A percentile compares a stretch with the other conserved stretches of the same genome.
Evolutionary conservation across 2,888 invertebrate species (phyloP).

Genomic region (Theretra japonica): DNA sequence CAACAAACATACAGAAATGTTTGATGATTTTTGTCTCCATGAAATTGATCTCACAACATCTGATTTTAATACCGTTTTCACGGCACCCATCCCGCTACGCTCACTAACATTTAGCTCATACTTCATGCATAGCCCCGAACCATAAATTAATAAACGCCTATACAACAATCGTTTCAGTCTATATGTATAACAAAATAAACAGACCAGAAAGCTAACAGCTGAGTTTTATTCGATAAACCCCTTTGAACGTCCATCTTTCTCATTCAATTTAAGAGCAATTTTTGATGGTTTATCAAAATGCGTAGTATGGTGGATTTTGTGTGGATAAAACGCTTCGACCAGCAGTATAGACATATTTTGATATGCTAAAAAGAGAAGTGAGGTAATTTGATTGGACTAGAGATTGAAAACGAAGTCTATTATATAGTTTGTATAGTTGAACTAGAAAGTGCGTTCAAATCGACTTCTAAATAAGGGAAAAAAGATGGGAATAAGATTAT

Average conservation of each 20-base stretch:
- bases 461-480: too few relatives aligned
- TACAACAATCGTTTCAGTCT: neutral
- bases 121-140: too few relatives aligned
- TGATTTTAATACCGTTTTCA: too few relatives aligned
- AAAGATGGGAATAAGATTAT: too few relatives aligned
- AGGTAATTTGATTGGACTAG: neutral
- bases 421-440: too few relatives aligned
- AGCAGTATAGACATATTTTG: neutral
- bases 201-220: neutral
- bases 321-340: neutral
- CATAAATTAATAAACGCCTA: neutral
- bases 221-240: neutral
- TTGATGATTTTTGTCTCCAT: too few relatives aligned
- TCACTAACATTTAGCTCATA: neutral
- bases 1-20: too few relatives aligned
- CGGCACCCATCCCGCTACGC: too few relatives aligned
- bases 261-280: constrained; percentile 4
- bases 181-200: neutral
- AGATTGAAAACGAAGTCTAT: neutral
- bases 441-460: too few relatives aligned
- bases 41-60: too few relatives aligned
- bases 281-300: neutral
- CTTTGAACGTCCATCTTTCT: neutral
- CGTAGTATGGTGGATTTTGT: neutral
- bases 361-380: neutral